Conservation (phyloP, 2,113 vertebrate genomes). For the Gallinago media region DNA sequence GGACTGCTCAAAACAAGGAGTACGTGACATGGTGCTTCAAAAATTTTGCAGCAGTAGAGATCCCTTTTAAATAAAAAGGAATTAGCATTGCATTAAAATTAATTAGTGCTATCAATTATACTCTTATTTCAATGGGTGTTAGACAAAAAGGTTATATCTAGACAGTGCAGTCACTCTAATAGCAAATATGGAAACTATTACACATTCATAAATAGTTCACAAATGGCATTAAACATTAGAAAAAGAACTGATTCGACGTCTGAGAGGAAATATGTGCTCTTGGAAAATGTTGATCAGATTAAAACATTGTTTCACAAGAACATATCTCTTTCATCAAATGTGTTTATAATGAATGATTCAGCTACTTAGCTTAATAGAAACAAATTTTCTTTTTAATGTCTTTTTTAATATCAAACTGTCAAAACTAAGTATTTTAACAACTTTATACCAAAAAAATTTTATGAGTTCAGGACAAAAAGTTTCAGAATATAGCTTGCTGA, state of each 20-base stretch:
- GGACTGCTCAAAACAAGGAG: not conserved
- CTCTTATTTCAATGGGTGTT: not conserved
- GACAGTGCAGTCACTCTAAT: not conserved
- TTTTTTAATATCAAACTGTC: not conserved
- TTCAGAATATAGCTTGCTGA: not conserved
- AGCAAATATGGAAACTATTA: not conserved
- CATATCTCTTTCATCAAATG: not conserved
- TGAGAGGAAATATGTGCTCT: not conserved
- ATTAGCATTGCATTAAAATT: not conserved
- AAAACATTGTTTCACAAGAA: not conserved
- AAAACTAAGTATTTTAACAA: not conserved
- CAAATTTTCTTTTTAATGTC: rapidly evolving
- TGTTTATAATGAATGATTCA: not conserved
- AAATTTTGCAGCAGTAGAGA: not conserved
- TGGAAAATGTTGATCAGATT: not conserved
- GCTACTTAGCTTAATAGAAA: not conserved
- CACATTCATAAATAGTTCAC: not conserved
- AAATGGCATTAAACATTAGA: not conserved
- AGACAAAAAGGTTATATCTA: not conserved
- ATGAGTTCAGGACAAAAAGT: not conserved
- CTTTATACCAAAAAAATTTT: not conserved
- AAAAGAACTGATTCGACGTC: not conserved
- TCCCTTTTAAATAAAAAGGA: not conserved
- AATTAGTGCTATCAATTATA: not conserved
- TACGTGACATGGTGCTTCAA: not conserved